These are phyloP conservation scores for Megatriorchis doriae DNA, from an alignment of 2,113 vertebrate species.

Conservation along the genomic window DNA sequence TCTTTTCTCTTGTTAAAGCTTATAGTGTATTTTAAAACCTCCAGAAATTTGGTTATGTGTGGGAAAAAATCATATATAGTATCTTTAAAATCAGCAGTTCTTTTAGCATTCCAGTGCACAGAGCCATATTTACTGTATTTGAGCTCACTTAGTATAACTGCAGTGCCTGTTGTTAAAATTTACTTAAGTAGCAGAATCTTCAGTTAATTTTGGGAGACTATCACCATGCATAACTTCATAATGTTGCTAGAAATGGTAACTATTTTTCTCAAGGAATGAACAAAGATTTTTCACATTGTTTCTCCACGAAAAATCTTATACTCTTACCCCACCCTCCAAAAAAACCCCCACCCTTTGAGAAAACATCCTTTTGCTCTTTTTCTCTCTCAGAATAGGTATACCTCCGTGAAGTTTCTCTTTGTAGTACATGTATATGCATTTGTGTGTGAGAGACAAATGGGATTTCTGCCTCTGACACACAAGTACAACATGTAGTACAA, in stretches of 20 bases:
- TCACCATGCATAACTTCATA: neutral
- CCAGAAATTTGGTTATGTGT: neutral
- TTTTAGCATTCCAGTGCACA: neutral
- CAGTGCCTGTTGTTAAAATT: neutral
- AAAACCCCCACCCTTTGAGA: neutral
- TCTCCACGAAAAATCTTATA: neutral
- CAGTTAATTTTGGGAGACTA: neutral
- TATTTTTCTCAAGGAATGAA: neutral
- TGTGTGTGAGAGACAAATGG: neutral
- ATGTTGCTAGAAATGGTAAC: neutral
- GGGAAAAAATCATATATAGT: neutral
- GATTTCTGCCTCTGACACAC: neutral
- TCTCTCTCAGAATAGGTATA: neutral
- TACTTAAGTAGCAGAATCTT: neutral
- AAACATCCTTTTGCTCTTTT: neutral
- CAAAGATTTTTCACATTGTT: neutral
- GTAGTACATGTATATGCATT: neutral
- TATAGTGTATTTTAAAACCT: neutral
- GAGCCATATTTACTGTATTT: neutral
- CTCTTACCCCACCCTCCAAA: neutral
- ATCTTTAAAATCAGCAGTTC: neutral
- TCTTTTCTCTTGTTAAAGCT: neutral
- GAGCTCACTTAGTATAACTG: neutral
- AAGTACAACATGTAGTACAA: neutral
- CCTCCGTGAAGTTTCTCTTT: neutral